These are phyloP conservation scores for Todiramphus chloris DNA, from an alignment of 2,113 vertebrate species.

Conservation along the genomic window DNA sequence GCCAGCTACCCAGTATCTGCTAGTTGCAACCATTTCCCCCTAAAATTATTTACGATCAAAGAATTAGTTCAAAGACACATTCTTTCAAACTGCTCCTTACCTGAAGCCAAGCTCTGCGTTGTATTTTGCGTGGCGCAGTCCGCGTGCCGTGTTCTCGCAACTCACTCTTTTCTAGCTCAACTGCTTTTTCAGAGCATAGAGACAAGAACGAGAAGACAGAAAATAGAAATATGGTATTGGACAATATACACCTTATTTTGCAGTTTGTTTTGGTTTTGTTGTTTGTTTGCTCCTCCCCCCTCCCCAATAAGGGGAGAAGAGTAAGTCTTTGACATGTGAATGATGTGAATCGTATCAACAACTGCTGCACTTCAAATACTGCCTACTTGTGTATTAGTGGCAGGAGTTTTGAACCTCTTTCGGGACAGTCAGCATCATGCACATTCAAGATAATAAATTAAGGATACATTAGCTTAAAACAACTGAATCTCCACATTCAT, in stretches of 20 bases:
- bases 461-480: neutral
- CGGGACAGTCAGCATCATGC: neutral
- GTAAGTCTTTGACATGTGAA: neutral
- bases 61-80: neutral
- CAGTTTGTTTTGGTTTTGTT: too few relatives aligned
- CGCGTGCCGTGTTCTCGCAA: conserved; percentile 65
- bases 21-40: neutral
- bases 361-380: neutral
- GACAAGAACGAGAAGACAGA: neutral
- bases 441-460: neutral
- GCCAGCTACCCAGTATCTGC: neutral
- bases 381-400: neutral
- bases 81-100: conserved; percentile 65
- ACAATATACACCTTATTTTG: neutral
- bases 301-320: neutral
- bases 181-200: conserved; percentile 18
- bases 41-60: neutral
- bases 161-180: conserved; percentile 54
- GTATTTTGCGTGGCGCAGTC: conserved; percentile 83
- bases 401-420: neutral
- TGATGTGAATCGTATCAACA: neutral
- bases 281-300: neutral
- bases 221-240: neutral
- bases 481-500: neutral
- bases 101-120: conserved; percentile 91